phyloP scores from a whole-genome alignment of 2,113 vertebrate genomes.

The Toxostoma redivivum region DNA sequence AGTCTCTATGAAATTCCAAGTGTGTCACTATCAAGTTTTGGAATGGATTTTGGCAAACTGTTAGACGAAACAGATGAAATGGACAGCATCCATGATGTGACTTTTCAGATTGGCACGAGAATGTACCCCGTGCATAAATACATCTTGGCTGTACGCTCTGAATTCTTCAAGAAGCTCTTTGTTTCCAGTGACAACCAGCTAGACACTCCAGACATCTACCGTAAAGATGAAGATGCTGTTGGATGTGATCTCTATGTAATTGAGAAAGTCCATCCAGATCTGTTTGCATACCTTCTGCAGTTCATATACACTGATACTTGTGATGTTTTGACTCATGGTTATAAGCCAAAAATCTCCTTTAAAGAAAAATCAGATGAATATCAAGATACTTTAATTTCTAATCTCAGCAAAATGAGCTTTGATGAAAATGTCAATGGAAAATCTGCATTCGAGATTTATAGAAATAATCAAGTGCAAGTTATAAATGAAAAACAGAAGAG shows the following conservation, averaged over 20 bases:
- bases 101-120: conserved; percentile 86
- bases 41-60: conserved; percentile 85
- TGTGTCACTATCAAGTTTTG: conserved; percentile 84
- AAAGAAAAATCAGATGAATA: conserved; percentile 67
- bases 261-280: conserved; percentile 86
- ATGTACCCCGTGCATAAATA: conserved; percentile 91
- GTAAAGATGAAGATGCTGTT: conserved; percentile 83
- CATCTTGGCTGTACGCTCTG: conserved; percentile 84
- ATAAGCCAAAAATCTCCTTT: conserved; percentile 69
- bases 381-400: conserved; percentile 80
- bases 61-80: conserved; percentile 87
- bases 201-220: conserved; percentile 72
- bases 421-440: conserved; percentile 74
- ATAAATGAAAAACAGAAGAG: conserved; percentile 80
- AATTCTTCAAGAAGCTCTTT: conserved; percentile 88
- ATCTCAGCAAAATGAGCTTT: conserved; percentile 80
- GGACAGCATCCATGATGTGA: conserved; percentile 93
- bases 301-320: conserved; percentile 95
- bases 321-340: conserved; percentile 86
- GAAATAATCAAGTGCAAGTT: conserved; percentile 73
- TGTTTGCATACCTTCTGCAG: conserved; percentile 85
- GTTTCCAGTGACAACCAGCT: conserved; percentile 53
- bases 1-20: conserved; percentile 93
- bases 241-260: conserved; percentile 88
- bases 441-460: conserved; percentile 86